Evolutionary conservation across 2,888 invertebrate species (phyloP), one percentile per base, ranked within the genome.

Genomic region (Linnaemya tessellans): DNA sequence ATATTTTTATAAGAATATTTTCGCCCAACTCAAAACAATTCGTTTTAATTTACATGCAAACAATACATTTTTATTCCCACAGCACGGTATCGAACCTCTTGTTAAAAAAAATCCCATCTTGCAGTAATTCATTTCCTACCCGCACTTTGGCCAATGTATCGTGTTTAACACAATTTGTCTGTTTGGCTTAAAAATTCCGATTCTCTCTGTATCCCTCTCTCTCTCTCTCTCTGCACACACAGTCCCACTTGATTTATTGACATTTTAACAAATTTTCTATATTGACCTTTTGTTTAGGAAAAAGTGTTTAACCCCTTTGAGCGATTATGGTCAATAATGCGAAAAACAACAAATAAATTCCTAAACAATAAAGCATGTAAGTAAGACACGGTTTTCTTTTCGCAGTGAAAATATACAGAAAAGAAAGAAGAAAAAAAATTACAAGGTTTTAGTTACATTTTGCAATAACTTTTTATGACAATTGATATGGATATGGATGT

Each of bases 251-350:
- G 82, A 82, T 82, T 82, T 82, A 82, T 82, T 70, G 71, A 58
- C 65, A 78, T 71, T 83, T 78, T 71, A 78, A 71, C 49, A 78
- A 73, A 51, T 83, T 78, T 83, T 67, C 65, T 75, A 9, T 60
- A 54, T 64, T 85, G 81, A 85, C 81, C 81, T 81, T 70, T 84
- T 56, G 49, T 56, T 15, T 51, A 58, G 30, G 18, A 51, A 60
- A 25, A 70, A 58, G 64, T 78, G 77, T 78, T 62, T 77, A 84
- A 78, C 73, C 62, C 62, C 77, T 67, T 73, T 62, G 46, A 73
- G 74, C 80, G 73, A 71, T 84, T 79, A 64, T 64, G 60, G 79
- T 41, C 73, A 77, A 11, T 56, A 22, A 77, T 38, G 46, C 62
- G 54, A 70, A 56, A 13, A 62, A 22, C 46, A 51, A 22, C 8